Base-by-base conservation (phyloP, 2,888 invertebrate genomes). In the Deilephila elpenor region DNA sequence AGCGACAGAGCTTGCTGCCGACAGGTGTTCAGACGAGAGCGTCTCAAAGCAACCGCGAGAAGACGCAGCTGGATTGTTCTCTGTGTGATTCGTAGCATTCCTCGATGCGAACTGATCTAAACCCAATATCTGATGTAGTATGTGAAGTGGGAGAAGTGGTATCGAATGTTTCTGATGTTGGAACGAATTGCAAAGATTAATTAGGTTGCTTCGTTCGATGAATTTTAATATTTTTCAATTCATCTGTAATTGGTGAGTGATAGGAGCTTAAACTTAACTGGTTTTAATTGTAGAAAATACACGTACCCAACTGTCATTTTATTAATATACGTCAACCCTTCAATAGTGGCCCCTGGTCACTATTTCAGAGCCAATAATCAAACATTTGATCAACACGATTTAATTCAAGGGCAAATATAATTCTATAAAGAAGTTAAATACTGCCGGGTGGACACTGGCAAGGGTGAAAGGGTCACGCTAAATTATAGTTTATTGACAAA, bases 401-500 rank as follows among this genome's bases (percentile, higher is more conserved):
- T 29, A 17, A 60, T 19, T 25, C 44, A 64, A 37, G 64, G 44
- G 62, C 34, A 62, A 20, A 44, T 44, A 64, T 64, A 64, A 64
- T 44, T 37, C 11, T 64, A 34, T 64, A 20, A 32, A 34, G 34
- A 67, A 14, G 25, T 51, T 25, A 44, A 67, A 51, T 17, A 67
- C 44, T 51, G 67, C 44, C 25, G 20, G 44, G 25, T 67, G 67
- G 67, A 67, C 62, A 62, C 17, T 17, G 25, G 67, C 25, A 25
- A 67, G 64, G 64, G 64, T 44, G 64, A 4, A 20, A 64, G 44
- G 64, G 64, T 51, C 51, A 37, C 32, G 53, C 53, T 4, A 19
- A 71, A 29, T 64, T n/a, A 64, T 20, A 11, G 25, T 71, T 87
- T 86, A 90, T 90, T 89, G 88, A 84, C 79, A 84, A 76, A 78